These are phyloP conservation scores for Falco biarmicus DNA, from an alignment of 2,797 vertebrate species.

Conservation along the genomic window DNA sequence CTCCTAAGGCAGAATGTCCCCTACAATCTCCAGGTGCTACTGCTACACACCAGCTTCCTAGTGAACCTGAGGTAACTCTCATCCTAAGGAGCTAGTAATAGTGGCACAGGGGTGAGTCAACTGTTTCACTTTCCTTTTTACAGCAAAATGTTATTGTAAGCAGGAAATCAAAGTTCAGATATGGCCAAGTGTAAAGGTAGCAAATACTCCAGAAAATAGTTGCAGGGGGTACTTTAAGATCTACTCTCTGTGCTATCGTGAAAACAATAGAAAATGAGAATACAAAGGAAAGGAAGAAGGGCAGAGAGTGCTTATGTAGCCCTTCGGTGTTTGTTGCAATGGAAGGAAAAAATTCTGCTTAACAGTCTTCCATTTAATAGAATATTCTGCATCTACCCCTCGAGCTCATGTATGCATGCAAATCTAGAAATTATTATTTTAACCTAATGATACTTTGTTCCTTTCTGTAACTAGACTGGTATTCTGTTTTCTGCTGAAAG, in stretches of 20 bases:
- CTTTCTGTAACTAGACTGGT: slow-evolving; percentile 1
- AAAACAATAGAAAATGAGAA: slow-evolving; percentile 15
- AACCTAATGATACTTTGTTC: neutral
- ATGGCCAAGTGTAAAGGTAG: neutral
- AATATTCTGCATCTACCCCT: neutral
- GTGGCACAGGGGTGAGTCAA: neutral
- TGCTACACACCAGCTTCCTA: neutral
- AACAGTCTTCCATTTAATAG: neutral
- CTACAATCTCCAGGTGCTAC: neutral
- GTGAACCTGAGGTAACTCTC: neutral
- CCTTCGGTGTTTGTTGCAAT: neutral
- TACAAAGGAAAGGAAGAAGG: neutral
- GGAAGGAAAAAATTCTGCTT: neutral
- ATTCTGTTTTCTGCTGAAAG: slow-evolving; percentile 38
- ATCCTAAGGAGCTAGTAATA: neutral
- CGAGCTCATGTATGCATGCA: neutral
- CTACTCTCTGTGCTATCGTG: neutral
- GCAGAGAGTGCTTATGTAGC: neutral
- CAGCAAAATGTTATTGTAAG: neutral
- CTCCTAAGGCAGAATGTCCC: neutral
- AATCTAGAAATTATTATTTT: neutral
- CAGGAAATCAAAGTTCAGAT: neutral
- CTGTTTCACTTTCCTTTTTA: neutral
- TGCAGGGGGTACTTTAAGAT: neutral
- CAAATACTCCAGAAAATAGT: neutral